These are phyloP conservation scores for Labia minor DNA, from an alignment of 2,888 invertebrate species.

Conservation along the genomic window DNA sequence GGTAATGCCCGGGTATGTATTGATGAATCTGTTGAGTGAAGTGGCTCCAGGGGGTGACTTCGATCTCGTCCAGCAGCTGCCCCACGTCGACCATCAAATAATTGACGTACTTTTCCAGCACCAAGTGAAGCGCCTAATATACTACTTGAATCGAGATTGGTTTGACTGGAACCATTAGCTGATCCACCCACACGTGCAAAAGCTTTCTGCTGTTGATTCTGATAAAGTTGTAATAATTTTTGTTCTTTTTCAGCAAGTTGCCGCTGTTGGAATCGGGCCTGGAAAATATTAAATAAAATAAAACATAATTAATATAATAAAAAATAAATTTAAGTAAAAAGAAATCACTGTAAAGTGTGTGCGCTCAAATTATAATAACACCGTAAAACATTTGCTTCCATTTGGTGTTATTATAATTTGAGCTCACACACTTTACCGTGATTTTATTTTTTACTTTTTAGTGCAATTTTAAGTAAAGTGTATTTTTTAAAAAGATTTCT, in stretches of 20 bases:
- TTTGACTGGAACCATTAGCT: constrained; percentile 30
- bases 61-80: constrained; percentile 49
- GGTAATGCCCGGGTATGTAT: too few species aligned
- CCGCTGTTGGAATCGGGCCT: constrained; percentile 75
- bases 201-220: constrained; percentile 54
- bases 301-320: not conserved
- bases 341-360: too few species aligned
- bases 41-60: constrained; percentile 69
- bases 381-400: too few species aligned
- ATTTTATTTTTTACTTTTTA: too few species aligned
- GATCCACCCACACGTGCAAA: constrained; percentile 46
- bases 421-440: too few species aligned
- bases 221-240: constrained; percentile 59
- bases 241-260: constrained; percentile 71
- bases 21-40: constrained; percentile 41
- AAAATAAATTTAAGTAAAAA: too few species aligned
- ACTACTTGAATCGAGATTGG: constrained; percentile 27
- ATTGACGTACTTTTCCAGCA: constrained; percentile 57
- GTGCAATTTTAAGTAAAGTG: too few species aligned
- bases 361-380: too few species aligned
- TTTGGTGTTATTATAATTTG: too few species aligned
- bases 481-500: too few species aligned
- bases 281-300: constrained; percentile 30
- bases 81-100: constrained; percentile 67
- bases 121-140: constrained; percentile 15